Conservation (phyloP, 2,113 vertebrate species). For the Oryctolagus cuniculus region DNA sequence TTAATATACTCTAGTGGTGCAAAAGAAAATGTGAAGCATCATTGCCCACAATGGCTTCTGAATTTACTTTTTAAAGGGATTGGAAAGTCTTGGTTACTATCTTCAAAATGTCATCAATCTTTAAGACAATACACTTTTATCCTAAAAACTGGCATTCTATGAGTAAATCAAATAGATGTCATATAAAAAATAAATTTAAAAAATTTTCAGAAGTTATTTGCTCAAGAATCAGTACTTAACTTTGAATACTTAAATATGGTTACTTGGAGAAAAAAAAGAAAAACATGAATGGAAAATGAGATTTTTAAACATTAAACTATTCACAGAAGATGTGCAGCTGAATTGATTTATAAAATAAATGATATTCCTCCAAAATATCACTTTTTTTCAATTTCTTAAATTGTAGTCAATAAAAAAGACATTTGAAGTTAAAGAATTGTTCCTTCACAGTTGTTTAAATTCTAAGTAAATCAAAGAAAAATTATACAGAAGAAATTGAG, state of each 20-base stretch:
- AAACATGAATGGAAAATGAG: conserved; percentile 35
- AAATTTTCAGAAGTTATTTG: conserved; percentile 11
- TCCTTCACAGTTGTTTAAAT: background rate
- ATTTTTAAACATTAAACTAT: background rate
- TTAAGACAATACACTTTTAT: conserved; percentile 48
- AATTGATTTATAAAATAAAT: conserved; percentile 56
- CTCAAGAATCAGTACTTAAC: conserved; percentile 3
- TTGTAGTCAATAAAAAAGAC: conserved; percentile 20
- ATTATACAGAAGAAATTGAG: background rate
- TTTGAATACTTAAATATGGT: conserved; percentile 36
- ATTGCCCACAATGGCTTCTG: conserved; percentile 4
- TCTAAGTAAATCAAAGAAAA: conserved; percentile 49
- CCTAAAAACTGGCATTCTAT: conserved; percentile 27
- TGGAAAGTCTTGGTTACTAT: conserved; percentile 16
- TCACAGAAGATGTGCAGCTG: background rate
- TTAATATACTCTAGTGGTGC: background rate
- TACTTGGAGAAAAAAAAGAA: background rate
- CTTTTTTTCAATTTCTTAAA: conserved; percentile 1
- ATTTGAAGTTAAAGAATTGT: conserved; percentile 23
- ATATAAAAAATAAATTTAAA: conserved; percentile 36
- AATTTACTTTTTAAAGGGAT: conserved; percentile 21
- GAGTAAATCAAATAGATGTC: conserved; percentile 33
- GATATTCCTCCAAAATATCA: conserved; percentile 21
- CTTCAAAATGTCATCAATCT: background rate
- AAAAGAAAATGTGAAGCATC: conserved; percentile 55